Evolutionary conservation across 2,888 invertebrate genomes (phyloP).

Genomic region (Euzophera pinguis): DNA sequence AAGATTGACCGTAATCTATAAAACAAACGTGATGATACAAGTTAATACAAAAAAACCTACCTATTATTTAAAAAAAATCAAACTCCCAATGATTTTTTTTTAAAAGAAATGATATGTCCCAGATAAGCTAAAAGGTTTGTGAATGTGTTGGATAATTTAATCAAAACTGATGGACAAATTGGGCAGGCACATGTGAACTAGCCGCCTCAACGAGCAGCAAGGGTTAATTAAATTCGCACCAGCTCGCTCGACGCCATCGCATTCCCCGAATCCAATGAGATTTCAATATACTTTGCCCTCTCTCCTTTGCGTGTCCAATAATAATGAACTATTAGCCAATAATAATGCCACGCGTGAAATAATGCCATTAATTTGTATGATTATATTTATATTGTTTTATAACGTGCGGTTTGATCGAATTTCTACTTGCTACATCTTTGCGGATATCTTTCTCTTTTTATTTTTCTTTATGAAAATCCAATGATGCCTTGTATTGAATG

Average conservation of each 20-base stretch:
- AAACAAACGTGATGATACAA: too few species aligned
- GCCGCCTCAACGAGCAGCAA: constrained; percentile 65
- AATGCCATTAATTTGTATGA: neutral
- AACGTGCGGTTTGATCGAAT: too few species aligned
- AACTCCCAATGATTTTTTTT: too few species aligned
- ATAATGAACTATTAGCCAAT: constrained; percentile 47
- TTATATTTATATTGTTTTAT: constrained; percentile 1
- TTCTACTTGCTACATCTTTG: too few species aligned
- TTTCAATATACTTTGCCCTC: constrained; percentile 75
- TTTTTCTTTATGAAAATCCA: too few species aligned
- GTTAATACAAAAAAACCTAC: too few species aligned
- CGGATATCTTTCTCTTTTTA: too few species aligned
- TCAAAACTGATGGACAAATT: constrained; percentile 12
- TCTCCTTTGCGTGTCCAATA: constrained; percentile 50
- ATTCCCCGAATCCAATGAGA: constrained; percentile 78
- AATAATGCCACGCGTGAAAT: constrained; percentile 5
- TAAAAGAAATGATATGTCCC: too few species aligned
- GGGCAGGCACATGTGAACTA: constrained; percentile 34
- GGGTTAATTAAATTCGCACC: constrained; percentile 80
- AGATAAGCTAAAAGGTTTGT: neutral
- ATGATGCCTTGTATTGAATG: too few species aligned
- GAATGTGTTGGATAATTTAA: neutral
- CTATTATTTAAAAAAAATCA: too few species aligned
- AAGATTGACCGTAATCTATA: too few species aligned
- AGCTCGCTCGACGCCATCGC: constrained; percentile 69